Evolutionary conservation across 2,797 vertebrate species (phyloP), one percentile per base, ranked within the genome.

Genomic region (Liasis olivaceus): DNA sequence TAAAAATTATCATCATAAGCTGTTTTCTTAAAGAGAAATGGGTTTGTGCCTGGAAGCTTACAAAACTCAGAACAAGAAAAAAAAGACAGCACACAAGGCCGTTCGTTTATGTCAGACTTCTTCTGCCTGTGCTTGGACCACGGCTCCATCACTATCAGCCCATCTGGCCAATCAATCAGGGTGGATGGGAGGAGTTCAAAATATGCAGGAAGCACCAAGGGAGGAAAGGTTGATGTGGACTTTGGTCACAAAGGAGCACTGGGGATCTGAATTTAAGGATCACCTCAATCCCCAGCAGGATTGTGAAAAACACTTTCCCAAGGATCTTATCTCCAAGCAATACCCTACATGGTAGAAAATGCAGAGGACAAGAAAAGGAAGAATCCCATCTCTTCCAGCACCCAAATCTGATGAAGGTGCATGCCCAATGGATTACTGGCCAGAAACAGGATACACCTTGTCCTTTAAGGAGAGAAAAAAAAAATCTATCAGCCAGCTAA

Each of bases 11-110:
- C 9, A 5, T 13, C 13, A 64, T 17, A 20, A n/a, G 59, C n/a
- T n/a, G 11, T 28, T 54, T 17, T n/a, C 42, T 51, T n/a, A 4
- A n/a, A 56, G 47, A 28, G 84, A 60, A 56, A 14, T 31, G 24
- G 31, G 5, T 24, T 11, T 60, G 31, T 28, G 36, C 31, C 31
- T 62, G 11, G 20, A 42, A 22, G 59, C 59, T 63, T 42, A 42
- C 17, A 7, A 22, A 31, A 94, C 59, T 86, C 91, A 96, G 36
- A 94, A 42, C 42, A 42, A 42, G 42, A 42, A 42, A n/a, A 22
- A 85, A 92, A 95, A 94, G 89, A 92, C 11, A 81, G 87, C 87
- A 93, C 13, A 12, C 1, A 42, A 69, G 22, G n/a, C 9, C 11
- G 36, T 42, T n/a, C 59, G 6, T 60, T 60, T 60, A 60, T 4